Evolutionary conservation across 23 tunicate genomes (phyloP).

Genomic region (Styela plicata): DNA sequence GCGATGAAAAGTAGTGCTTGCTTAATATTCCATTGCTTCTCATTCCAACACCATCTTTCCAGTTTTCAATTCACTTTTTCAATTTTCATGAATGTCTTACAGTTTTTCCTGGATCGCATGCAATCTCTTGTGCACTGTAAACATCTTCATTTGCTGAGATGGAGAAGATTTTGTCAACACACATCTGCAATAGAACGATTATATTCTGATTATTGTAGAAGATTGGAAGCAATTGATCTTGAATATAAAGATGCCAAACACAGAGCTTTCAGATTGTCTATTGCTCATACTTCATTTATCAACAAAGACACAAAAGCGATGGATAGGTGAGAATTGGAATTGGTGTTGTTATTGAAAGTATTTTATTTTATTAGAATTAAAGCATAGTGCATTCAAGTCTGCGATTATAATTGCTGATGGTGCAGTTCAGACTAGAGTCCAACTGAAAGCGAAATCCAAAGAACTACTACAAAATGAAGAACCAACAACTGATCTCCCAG

Average conservation of each 20-base stretch:
- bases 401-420: too few relatives aligned
- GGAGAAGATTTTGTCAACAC: conserved; percentile 86
- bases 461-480: too few relatives aligned
- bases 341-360: too few relatives aligned
- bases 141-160: conserved; percentile 80
- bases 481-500: too few relatives aligned
- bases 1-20: too few relatives aligned
- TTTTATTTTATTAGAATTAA: too few relatives aligned
- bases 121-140: conserved; percentile 82
- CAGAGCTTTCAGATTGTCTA: conserved; percentile 54
- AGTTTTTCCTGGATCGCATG: conserved; percentile 74
- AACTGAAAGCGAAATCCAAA: too few relatives aligned
- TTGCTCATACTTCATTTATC: conserved; percentile 48
- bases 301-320: conserved; percentile 34
- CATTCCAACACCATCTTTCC: too few relatives aligned
- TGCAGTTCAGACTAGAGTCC: too few relatives aligned
- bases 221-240: conserved; percentile 52
- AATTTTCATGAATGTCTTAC: not conserved
- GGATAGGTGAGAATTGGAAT: conserved; percentile 43
- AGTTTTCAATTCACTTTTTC: too few relatives aligned
- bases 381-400: too few relatives aligned
- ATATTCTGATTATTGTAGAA: conserved; percentile 36
- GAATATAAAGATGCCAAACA: conserved; percentile 65
- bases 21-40: too few relatives aligned
- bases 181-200: conserved; percentile 74